A percentile compares a stretch with the other conserved stretches of the same genome.
phyloP scores from a whole-genome alignment of 2,888 invertebrate species.

The Sinelater perroti region DNA sequence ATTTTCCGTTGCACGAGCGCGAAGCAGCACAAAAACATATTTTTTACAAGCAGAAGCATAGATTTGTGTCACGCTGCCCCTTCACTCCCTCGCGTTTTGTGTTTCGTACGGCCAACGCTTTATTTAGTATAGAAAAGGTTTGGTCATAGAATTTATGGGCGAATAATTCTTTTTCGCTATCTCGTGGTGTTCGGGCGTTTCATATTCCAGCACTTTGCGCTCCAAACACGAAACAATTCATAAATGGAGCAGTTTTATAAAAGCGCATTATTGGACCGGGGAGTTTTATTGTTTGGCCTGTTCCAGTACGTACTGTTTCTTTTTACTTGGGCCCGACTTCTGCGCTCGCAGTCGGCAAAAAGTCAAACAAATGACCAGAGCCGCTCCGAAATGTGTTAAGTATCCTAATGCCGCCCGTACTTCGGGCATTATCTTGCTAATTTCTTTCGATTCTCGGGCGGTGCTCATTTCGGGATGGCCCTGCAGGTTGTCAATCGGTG shows the following conservation, averaged over 20 bases:
- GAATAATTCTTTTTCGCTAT: conserved; percentile 47
- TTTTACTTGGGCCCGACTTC: conserved; percentile 12
- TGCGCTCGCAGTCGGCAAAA: conserved; percentile 7
- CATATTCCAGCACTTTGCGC: conserved; percentile 41
- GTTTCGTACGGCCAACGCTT: conserved; percentile 42
- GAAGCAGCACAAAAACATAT: conserved; percentile 28
- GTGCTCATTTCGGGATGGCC: conserved; percentile 22
- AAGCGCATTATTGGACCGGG: conserved; percentile 39
- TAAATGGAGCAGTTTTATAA: conserved; percentile 41
- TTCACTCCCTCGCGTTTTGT: conserved; percentile 24
- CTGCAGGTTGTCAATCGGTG: conserved; percentile 30
- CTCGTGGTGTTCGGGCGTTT: conserved; percentile 40
- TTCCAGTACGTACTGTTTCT: conserved; percentile 27
- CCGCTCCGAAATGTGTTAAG: conserved; percentile 15
- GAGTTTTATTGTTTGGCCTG: conserved; percentile 35
- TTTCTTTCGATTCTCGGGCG: conserved; percentile 17
- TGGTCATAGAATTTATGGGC: conserved; percentile 46
- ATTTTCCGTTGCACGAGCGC: conserved; percentile 16
- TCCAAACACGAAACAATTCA: conserved; percentile 41
- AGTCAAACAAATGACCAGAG: conserved; percentile 13
- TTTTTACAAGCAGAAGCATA: conserved; percentile 28
- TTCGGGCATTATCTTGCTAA: conserved; percentile 26
- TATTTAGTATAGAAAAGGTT: conserved; percentile 47
- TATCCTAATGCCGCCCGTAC: conserved; percentile 23
- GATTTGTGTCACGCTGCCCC: conserved; percentile 23